phyloP scores from a whole-genome alignment of 2,888 invertebrate species.

The Unio pictorum region DNA sequence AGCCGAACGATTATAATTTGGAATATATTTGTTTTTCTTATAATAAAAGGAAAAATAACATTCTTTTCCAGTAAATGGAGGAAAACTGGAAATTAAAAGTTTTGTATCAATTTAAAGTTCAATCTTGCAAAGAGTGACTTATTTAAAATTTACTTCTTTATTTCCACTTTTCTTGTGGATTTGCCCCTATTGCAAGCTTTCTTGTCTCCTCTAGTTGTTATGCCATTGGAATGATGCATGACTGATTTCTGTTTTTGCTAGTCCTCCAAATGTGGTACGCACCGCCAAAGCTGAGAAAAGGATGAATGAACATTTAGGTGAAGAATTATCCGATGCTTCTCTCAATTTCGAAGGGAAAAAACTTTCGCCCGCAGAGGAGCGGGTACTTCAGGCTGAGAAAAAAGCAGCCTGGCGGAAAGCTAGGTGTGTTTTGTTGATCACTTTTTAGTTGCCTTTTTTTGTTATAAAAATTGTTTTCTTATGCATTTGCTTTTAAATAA shows the following conservation, averaged over 20 bases:
- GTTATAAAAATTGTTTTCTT: neutral
- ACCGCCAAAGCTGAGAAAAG: slow-evolving; percentile 53
- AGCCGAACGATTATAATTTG: too few relatives aligned
- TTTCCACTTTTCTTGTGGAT: too few relatives aligned
- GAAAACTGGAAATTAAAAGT: too few relatives aligned
- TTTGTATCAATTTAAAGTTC: too few relatives aligned
- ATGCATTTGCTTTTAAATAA: too few relatives aligned
- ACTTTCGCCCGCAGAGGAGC: slow-evolving; percentile 48
- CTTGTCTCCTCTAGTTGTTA: too few relatives aligned
- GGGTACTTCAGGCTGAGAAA: slow-evolving; percentile 59
- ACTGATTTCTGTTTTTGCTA: slow-evolving; percentile 11
- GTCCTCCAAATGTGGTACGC: slow-evolving; percentile 44
- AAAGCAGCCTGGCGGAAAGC: slow-evolving; percentile 63
- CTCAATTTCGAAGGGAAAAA: slow-evolving; percentile 33
- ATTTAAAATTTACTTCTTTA: too few relatives aligned
- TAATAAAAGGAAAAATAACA: too few relatives aligned
- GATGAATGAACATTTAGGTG: slow-evolving; percentile 32
- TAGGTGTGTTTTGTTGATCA: slow-evolving; percentile 52
- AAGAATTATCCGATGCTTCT: slow-evolving; percentile 15
- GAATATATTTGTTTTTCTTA: too few relatives aligned
- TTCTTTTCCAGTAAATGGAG: too few relatives aligned
- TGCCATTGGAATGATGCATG: neutral
- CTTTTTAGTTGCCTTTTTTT: slow-evolving; percentile 2
- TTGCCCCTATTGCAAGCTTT: too few relatives aligned
- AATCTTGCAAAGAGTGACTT: too few relatives aligned